phyloP scores from a whole-genome alignment of 2,113 vertebrate species.

The Tachysurus fulvidraco region DNA sequence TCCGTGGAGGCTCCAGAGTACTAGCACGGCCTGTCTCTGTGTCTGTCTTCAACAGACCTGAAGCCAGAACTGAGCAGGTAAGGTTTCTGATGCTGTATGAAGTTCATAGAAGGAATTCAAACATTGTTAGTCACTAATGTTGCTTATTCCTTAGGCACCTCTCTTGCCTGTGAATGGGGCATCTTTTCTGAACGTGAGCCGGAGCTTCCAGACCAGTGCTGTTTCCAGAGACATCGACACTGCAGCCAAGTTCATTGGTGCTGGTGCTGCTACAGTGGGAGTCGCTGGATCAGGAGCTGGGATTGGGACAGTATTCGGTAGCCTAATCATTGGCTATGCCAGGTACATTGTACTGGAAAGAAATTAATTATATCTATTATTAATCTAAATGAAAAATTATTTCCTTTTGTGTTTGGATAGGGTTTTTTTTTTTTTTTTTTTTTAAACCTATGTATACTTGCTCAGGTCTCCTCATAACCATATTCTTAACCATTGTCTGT shows the following conservation, averaged over 20 bases:
- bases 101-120: neutral
- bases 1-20: slow-evolving; percentile 76
- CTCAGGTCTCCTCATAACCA: neutral
- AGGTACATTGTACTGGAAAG: slow-evolving; percentile 60
- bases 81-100: neutral
- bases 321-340: slow-evolving; percentile 79
- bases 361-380: neutral
- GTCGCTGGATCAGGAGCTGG: slow-evolving; percentile 79
- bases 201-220: slow-evolving; percentile 74
- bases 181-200: slow-evolving; percentile 55
- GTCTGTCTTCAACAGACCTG: slow-evolving; percentile 73
- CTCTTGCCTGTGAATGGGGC: slow-evolving; percentile 65
- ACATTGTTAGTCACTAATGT: neutral
- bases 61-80: slow-evolving; percentile 71
- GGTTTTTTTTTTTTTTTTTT: neutral
- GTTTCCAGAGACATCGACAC: slow-evolving; percentile 77
- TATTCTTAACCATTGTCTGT: neutral
- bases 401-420: too few relatives aligned
- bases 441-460: too few relatives aligned
- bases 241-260: slow-evolving; percentile 79
- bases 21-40: slow-evolving; percentile 72
- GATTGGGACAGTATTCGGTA: slow-evolving; percentile 79
- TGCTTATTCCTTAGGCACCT: slow-evolving; percentile 44
- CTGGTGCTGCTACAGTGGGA: slow-evolving; percentile 79
- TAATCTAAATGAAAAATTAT: neutral